Percentiles rank a stretch among this genome's conserved stretches.
Conservation (phyloP, 1,140 invertebrate species). For the Colletes gigas region DNA sequence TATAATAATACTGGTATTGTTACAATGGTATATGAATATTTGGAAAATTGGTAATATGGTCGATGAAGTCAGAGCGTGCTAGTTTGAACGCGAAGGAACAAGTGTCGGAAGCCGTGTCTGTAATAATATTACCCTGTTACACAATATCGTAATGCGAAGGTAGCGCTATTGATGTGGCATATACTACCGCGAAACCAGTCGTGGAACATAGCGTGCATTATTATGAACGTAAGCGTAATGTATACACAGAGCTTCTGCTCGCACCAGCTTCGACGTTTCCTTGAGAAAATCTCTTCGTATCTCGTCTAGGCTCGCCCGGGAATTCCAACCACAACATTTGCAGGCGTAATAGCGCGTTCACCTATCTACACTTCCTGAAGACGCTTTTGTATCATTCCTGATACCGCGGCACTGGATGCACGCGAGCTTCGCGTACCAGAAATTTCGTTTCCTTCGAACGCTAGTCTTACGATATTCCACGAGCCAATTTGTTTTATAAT, state of each 20-base stretch:
- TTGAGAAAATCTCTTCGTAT: conserved; percentile 34
- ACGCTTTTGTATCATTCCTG: conserved; percentile 14
- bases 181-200: conserved; percentile 20
- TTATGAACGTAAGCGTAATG: conserved; percentile 23
- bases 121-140: conserved; percentile 41
- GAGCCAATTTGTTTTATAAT: too few species aligned
- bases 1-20: neutral
- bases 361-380: conserved; percentile 29
- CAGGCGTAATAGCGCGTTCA: conserved; percentile 15
- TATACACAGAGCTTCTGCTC: conserved; percentile 24
- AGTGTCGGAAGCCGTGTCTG: conserved; percentile 36
- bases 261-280: conserved; percentile 32
- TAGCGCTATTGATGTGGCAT: conserved; percentile 13
- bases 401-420: neutral
- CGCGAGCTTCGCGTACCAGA: neutral
- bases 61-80: conserved; percentile 1
- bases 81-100: conserved; percentile 3
- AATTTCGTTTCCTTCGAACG: neutral
- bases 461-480: neutral
- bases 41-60: neutral
- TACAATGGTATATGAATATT: neutral
- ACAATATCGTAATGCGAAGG: conserved; percentile 31
- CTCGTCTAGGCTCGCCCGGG: neutral
- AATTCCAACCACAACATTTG: conserved; percentile 21
- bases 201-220: conserved; percentile 35